These are phyloP conservation scores for Apaloderma vittatum DNA, from an alignment of 2,113 vertebrate species.

Conservation along the genomic window DNA sequence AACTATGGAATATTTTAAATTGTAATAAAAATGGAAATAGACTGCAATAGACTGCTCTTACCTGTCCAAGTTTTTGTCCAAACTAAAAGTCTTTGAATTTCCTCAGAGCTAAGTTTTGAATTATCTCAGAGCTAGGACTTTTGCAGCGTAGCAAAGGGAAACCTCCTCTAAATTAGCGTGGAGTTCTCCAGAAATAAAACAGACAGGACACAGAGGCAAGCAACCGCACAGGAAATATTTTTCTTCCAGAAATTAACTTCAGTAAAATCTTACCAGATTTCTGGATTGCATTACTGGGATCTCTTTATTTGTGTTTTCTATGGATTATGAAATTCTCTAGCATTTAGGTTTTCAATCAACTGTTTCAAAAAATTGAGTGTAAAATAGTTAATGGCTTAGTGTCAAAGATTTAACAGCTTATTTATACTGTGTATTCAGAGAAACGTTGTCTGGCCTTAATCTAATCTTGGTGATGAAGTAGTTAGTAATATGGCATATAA, in stretches of 20 bases:
- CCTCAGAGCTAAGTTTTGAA: background rate
- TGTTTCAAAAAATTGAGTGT: background rate
- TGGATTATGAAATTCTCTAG: background rate
- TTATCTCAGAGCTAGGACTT: background rate
- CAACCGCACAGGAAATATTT: background rate
- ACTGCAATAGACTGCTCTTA: background rate
- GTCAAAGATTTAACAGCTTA: background rate
- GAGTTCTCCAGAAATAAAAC: background rate
- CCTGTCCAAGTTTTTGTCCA: background rate
- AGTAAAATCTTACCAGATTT: background rate
- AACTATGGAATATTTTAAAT: background rate
- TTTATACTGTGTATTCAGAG: background rate
- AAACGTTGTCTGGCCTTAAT: background rate
- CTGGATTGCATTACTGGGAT: background rate
- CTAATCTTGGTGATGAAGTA: background rate
- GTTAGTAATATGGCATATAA: background rate
- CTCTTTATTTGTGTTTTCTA: background rate
- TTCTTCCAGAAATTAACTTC: background rate
- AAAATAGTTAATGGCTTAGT: background rate
- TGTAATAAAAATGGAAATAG: background rate
- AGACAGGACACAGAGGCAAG: background rate
- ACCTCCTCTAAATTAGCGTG: background rate
- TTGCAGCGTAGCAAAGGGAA: background rate
- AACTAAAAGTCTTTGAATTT: background rate
- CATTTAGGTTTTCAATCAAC: background rate